These are phyloP conservation scores for Sciurus niger DNA, from an alignment of 2,113 vertebrate species.

Conservation along the genomic window DNA sequence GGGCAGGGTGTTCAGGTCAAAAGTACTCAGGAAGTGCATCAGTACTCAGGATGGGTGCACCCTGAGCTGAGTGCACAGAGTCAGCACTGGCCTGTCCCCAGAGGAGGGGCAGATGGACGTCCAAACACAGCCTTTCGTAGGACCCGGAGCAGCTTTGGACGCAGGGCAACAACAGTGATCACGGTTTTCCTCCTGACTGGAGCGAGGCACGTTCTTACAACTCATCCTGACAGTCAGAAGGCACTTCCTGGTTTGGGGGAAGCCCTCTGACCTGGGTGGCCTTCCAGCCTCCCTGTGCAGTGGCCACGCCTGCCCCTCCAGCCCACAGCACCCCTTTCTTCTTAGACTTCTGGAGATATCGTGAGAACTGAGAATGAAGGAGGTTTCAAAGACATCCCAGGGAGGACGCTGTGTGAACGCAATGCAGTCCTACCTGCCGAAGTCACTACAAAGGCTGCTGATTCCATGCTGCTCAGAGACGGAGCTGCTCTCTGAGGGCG, in stretches of 20 bases:
- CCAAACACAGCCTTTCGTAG: accelerated
- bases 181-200: neutral
- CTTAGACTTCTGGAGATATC: accelerated
- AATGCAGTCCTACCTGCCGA: neutral
- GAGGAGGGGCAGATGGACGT: neutral
- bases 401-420: neutral
- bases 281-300: accelerated
- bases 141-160: accelerated
- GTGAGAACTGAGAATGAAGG: neutral
- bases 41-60: no score
- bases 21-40: neutral
- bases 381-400: neutral
- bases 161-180: no score
- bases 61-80: no score
- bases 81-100: no score
- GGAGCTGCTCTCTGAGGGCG: neutral
- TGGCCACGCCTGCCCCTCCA: accelerated
- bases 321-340: neutral
- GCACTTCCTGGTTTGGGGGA: accelerated
- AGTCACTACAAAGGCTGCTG: neutral
- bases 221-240: accelerated
- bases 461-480: neutral
- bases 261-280: accelerated
- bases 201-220: accelerated
- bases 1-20: neutral